Evolutionary conservation across 2,888 invertebrate species (phyloP).

Genomic region (Andrena camellia): DNA sequence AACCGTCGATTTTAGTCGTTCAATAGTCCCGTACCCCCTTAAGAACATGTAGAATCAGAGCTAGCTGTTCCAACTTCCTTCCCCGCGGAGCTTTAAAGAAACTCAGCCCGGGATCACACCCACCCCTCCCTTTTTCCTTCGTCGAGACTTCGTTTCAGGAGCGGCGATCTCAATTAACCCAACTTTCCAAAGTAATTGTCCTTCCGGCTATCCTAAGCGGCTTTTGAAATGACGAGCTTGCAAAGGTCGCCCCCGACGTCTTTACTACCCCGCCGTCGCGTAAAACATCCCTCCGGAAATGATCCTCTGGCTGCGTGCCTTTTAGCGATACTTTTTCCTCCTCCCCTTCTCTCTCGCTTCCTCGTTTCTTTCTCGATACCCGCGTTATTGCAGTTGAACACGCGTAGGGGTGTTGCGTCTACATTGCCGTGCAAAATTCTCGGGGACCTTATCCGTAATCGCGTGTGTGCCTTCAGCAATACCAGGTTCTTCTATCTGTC

Average conservation of each 20-base stretch:
- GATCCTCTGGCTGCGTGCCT: conserved; percentile 37
- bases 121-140: not conserved
- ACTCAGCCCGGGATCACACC: too few species aligned
- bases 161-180: conserved; percentile 31
- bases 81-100: too few species aligned
- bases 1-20: too few species aligned
- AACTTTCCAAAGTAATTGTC: conserved; percentile 31
- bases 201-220: conserved; percentile 29
- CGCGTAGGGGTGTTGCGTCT: conserved; percentile 5
- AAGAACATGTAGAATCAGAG: too few species aligned
- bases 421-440: conserved; percentile 15
- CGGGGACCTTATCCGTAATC: too few species aligned
- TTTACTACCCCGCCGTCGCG: conserved; percentile 58
- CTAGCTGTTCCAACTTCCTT: too few species aligned
- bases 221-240: conserved; percentile 43
- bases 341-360: not conserved
- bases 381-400: not conserved
- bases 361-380: conserved; percentile 1
- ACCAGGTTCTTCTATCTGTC: too few species aligned
- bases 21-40: too few species aligned
- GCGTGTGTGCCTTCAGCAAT: too few species aligned
- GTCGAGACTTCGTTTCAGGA: not conserved
- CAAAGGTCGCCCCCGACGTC: conserved; percentile 28
- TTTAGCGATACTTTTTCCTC: conserved; percentile 26
- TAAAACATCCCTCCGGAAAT: conserved; percentile 57